Percentiles rank a stretch among this genome's conserved stretches.
Evolutionary conservation across 2,113 vertebrate genomes (phyloP).

Genomic region (Baryphthengus martii): DNA sequence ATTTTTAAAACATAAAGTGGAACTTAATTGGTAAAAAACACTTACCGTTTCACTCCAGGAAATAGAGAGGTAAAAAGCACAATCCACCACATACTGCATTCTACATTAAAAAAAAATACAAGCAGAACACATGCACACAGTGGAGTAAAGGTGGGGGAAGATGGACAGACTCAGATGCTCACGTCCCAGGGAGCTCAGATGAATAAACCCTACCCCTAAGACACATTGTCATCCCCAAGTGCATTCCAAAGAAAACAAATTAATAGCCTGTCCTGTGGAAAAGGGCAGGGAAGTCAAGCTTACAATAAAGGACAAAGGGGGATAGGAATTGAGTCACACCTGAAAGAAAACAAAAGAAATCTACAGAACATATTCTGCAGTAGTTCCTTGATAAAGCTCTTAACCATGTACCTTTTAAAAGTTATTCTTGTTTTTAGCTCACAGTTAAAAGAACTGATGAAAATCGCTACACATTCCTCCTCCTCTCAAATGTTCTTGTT

Average conservation of each 20-base stretch:
- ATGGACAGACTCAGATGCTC: neutral
- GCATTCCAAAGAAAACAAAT: neutral
- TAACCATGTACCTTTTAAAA: neutral
- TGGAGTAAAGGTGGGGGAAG: neutral
- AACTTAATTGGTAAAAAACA: neutral
- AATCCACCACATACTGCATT: neutral
- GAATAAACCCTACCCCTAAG: neutral
- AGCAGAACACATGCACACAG: neutral
- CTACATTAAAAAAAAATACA: neutral
- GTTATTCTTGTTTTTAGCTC: neutral
- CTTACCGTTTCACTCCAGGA: neutral
- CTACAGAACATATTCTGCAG: neutral
- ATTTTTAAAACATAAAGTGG: neutral
- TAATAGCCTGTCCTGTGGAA: neutral
- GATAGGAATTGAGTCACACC: neutral
- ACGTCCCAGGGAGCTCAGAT: neutral
- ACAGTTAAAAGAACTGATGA: neutral
- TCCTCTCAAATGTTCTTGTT: neutral
- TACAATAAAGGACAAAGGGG: neutral
- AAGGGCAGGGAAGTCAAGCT: neutral
- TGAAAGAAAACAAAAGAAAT: neutral
- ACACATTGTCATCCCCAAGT: neutral
- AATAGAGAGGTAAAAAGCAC: neutral
- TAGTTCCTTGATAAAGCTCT: neutral
- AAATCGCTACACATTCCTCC: neutral